These are phyloP conservation scores for Gortyna flavago DNA, from an alignment of 2,888 invertebrate species.

Conservation along the genomic window DNA sequence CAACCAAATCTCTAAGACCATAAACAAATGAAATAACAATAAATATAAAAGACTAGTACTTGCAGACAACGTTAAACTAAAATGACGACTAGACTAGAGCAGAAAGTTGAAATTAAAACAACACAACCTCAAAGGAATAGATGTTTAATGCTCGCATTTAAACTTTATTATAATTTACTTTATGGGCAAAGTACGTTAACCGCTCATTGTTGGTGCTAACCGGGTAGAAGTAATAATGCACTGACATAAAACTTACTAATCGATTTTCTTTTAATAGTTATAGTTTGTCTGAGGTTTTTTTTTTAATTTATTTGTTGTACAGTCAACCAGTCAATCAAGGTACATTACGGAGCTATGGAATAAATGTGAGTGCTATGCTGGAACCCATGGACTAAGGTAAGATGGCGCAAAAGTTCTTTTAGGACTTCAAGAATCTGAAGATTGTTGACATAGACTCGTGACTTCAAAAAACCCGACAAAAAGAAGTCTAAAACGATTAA, in stretches of 20 bases:
- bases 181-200: conserved; percentile 32
- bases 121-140: conserved; percentile 34
- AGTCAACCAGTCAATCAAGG: too few species aligned
- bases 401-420: too few species aligned
- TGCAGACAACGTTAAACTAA: conserved; percentile 24
- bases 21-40: conserved; percentile 29
- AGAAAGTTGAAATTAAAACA: conserved; percentile 49
- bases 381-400: background rate
- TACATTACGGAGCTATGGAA: too few species aligned
- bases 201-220: conserved; percentile 27
- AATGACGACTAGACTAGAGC: conserved; percentile 33
- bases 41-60: conserved; percentile 33
- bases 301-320: background rate
- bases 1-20: background rate
- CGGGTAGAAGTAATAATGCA: conserved; percentile 12
- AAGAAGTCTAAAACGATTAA: too few species aligned
- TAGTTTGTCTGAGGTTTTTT: too few species aligned
- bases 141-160: conserved; percentile 49
- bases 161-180: conserved; percentile 60
- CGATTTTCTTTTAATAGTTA: background rate
- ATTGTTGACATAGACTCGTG: too few species aligned
- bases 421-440: too few species aligned
- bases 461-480: too few species aligned
- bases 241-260: background rate
- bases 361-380: too few species aligned